These are phyloP conservation scores for Tetramorium bicarinatum DNA, from an alignment of 2,888 invertebrate genomes.

Conservation along the genomic window DNA sequence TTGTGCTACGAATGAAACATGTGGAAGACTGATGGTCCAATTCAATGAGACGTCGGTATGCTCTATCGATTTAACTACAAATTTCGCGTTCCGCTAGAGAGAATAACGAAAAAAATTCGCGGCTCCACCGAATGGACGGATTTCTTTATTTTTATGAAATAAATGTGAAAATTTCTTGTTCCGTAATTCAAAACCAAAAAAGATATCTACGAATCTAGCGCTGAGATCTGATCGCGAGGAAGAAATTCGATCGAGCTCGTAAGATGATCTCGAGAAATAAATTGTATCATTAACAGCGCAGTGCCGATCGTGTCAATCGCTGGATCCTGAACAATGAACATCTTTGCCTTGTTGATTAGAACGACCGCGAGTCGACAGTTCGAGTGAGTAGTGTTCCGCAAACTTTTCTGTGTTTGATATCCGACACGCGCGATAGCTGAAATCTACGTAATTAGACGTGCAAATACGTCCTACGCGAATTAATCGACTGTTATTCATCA, in stretches of 20 bases:
- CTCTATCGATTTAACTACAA: neutral
- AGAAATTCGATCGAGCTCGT: conserved; percentile 15
- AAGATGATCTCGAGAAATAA: conserved; percentile 5
- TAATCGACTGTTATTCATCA: conserved; percentile 26
- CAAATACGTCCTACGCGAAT: neutral
- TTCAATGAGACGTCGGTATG: conserved; percentile 14
- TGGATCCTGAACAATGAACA: conserved; percentile 22
- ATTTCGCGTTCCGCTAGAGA: neutral
- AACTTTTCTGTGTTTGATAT: conserved; percentile 1
- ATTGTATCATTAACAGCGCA: conserved; percentile 1
- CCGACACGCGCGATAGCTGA: neutral
- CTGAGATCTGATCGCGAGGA: conserved; percentile 1
- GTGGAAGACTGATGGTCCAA: neutral
- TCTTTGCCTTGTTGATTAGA: conserved; percentile 2
- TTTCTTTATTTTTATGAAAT: conserved; percentile 25
- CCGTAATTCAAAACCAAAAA: neutral
- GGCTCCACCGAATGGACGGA: neutral
- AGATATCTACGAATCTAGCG: neutral
- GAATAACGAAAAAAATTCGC: neutral
- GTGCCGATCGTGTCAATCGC: conserved; percentile 6
- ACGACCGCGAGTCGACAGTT: conserved; percentile 1
- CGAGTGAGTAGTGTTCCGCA: conserved; percentile 28
- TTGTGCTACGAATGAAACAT: neutral
- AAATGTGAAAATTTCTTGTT: neutral
- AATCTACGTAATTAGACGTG: conserved; percentile 9